Evolutionary conservation across 2,113 vertebrate species (phyloP).

Genomic region (Barnardius zonarius): DNA sequence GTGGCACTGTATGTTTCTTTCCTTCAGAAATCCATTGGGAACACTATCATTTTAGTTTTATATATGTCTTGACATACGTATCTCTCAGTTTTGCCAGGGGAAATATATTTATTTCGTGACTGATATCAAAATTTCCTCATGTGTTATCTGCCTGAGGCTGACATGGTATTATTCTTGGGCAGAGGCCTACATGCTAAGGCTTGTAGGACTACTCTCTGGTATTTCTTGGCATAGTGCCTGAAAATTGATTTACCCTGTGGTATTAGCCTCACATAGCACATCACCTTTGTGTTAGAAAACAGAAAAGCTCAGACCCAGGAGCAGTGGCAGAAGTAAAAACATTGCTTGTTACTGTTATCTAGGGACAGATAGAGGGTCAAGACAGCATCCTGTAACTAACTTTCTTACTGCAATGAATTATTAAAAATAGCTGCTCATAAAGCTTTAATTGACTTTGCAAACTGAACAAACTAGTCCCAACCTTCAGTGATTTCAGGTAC

Average conservation of each 20-base stretch:
- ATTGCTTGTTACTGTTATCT: not conserved
- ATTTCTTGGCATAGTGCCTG: not conserved
- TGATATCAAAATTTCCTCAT: not conserved
- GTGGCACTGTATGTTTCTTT: not conserved
- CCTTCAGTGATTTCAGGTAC: not conserved
- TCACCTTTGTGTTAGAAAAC: not conserved
- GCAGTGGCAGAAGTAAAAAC: not conserved
- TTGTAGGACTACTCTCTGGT: not conserved
- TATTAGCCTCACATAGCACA: not conserved
- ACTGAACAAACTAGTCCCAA: not conserved
- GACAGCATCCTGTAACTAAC: not conserved
- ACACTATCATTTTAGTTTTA: not conserved
- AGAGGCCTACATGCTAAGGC: not conserved
- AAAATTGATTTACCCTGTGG: not conserved
- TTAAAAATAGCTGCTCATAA: not conserved
- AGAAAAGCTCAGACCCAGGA: not conserved
- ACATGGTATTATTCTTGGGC: not conserved
- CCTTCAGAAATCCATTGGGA: not conserved
- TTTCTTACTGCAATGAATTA: not conserved
- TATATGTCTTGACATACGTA: not conserved
- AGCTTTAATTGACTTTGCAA: not conserved
- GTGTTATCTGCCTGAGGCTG: not conserved
- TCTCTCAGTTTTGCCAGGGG: not conserved
- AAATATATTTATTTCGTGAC: not conserved
- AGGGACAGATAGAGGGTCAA: not conserved